phyloP scores from a whole-genome alignment of 2,888 invertebrate genomes.

The Hartigia nigra region DNA sequence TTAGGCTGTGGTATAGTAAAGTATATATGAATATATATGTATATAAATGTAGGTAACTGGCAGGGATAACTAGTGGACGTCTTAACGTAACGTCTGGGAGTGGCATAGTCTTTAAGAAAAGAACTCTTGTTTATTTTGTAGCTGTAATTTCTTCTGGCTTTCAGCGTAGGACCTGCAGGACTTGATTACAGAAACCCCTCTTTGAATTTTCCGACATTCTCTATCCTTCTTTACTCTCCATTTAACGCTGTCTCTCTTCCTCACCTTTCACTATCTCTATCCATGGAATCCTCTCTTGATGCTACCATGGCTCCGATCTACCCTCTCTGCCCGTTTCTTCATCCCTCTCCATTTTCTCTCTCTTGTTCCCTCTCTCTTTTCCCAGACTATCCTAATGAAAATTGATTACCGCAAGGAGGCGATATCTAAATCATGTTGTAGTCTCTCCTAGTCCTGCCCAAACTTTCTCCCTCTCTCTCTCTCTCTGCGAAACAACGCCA shows the following conservation, averaged over 20 bases:
- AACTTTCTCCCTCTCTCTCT: conserved; percentile 28
- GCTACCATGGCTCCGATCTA: background rate
- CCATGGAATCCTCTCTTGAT: background rate
- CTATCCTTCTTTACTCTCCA: background rate
- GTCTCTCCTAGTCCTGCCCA: conserved; percentile 28
- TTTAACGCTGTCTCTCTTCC: background rate
- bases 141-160: conserved; percentile 18
- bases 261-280: background rate
- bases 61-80: background rate
- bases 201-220: conserved; percentile 31
- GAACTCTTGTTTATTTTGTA: conserved; percentile 21
- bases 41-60: background rate
- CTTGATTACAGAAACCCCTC: conserved; percentile 35
- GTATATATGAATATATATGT: background rate
- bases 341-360: conserved; percentile 27
- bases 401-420: conserved; percentile 59
- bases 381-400: conserved; percentile 54
- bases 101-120: conserved; percentile 16
- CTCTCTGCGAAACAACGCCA: background rate
- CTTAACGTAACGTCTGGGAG: background rate
- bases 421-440: conserved; percentile 59
- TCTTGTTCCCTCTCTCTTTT: conserved; percentile 27
- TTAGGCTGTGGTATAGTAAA: background rate
- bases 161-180: conserved; percentile 29
- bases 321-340: conserved; percentile 1